Evolutionary conservation across 2,113 vertebrate genomes (phyloP), one percentile per base, ranked within the genome.

Genomic region (Copsychus sechellarum): DNA sequence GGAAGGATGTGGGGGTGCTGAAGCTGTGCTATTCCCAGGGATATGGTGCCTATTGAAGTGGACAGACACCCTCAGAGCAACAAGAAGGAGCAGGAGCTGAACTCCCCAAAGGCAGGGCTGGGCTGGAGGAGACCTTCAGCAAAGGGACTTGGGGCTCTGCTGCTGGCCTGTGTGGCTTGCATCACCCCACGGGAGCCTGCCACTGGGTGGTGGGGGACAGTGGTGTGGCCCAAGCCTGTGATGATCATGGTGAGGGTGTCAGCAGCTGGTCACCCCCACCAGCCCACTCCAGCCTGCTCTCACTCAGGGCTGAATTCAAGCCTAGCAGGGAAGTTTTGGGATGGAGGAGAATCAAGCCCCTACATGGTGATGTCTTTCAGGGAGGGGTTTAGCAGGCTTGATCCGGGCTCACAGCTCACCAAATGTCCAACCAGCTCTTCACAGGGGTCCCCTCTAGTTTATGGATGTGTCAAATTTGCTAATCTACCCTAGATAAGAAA

Each of bases 11-110:
- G 8, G 56, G 36, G 45, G 19, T 1, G 2, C 9, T 51, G 58
- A 23, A 83, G 76, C 40, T 64, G 34, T 50, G 57, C 43, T 60
- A 4, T 8, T 29, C 71, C 24, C 8, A 17, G 48, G 8, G 9
- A 54, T 14, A 18, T 0, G 0, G 19, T 33, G 34, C 43, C 42
- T 42, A 1, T 7, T 8, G n/a, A 24, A 70, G 31, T 1, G 16
- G 24, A 11, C 57, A 64, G 38, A 15, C 14, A 15, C 1, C 31
- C 14, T 18, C 2, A 4, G 33, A 2, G 15, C 51, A 47, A 11
- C 12, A 8, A 3, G 36, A 2, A 61, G 60, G 20, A n/a, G n/a
- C n/a, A n/a, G n/a, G n/a, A n/a, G n/a, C 81, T 74, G 60, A 81
- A 12, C 29, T 65, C 18, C 11, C 8, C 29, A 22, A 1, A 4